A percentile compares a stretch with the other conserved stretches of the same genome.
These are phyloP conservation scores for Eristalis arbustorum DNA, from an alignment of 2,888 invertebrate species.

Conservation along the genomic window DNA sequence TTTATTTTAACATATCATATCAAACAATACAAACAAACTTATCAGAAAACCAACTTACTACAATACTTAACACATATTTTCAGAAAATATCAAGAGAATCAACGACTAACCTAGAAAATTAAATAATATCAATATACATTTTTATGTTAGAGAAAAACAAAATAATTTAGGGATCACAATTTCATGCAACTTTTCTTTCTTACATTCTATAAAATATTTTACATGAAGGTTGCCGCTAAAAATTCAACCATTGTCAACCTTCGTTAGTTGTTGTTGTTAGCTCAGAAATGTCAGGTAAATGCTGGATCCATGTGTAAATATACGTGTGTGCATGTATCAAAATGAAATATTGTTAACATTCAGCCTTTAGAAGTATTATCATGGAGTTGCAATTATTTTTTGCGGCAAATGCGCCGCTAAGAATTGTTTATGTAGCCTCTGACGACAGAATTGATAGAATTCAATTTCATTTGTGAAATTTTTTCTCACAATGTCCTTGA, in stretches of 20 bases:
- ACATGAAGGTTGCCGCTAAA: neutral
- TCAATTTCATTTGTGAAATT: conserved; percentile 95
- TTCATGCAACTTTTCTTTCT: conserved; percentile 29
- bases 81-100: neutral
- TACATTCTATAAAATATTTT: neutral
- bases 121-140: conserved; percentile 22
- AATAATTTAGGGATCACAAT: conserved; percentile 67
- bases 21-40: neutral
- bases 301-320: neutral
- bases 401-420: conserved; percentile 84
- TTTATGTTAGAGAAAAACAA: neutral
- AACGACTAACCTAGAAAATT: neutral
- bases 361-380: conserved; percentile 4
- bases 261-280: neutral
- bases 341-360: too few relatives aligned
- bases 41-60: neutral
- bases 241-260: conserved; percentile 7
- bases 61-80: neutral
- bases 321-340: neutral
- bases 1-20: neutral
- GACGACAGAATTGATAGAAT: conserved; percentile 94
- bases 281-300: neutral
- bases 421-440: conserved; percentile 90
- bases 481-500: conserved; percentile 90
- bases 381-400: conserved; percentile 72